These are phyloP conservation scores for Cheilosia vulpina DNA, from an alignment of 2,888 invertebrate species.

Conservation along the genomic window DNA sequence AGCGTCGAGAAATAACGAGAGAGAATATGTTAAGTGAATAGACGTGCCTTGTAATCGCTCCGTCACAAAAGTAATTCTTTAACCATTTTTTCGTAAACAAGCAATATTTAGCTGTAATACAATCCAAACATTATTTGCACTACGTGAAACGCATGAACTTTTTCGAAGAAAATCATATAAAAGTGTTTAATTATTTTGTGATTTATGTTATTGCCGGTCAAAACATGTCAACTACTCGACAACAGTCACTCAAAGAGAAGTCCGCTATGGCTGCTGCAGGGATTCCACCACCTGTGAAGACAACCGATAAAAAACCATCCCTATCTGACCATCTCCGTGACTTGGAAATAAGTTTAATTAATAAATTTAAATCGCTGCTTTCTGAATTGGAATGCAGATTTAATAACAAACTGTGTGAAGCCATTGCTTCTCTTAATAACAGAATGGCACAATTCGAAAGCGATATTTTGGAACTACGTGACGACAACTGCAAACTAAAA, in stretches of 20 bases:
- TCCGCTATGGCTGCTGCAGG: neutral
- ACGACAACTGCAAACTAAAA: slow-evolving; percentile 1
- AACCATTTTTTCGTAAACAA: neutral
- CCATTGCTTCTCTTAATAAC: slow-evolving; percentile 1
- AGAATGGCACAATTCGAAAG: slow-evolving; percentile 11
- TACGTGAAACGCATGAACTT: too few relatives aligned
- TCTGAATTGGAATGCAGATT: neutral
- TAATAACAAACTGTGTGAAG: neutral
- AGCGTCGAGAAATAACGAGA: slow-evolving; percentile 62
- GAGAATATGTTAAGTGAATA: too few relatives aligned
- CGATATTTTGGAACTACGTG: slow-evolving; percentile 4
- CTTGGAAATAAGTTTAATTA: neutral
- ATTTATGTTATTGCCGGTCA: too few relatives aligned
- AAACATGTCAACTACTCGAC: too few relatives aligned
- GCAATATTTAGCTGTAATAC: neutral
- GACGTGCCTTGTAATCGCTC: too few relatives aligned
- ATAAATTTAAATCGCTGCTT: neutral
- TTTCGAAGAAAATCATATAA: too few relatives aligned
- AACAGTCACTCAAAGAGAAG: neutral
- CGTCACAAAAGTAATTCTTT: too few relatives aligned
- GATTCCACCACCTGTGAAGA: neutral
- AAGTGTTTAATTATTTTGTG: neutral
- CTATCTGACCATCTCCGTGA: neutral
- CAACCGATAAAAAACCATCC: neutral
- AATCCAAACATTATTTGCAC: too few relatives aligned